Evolutionary conservation across 2,888 invertebrate species (phyloP).

Genomic region (Ganaspis brasiliensis): DNA sequence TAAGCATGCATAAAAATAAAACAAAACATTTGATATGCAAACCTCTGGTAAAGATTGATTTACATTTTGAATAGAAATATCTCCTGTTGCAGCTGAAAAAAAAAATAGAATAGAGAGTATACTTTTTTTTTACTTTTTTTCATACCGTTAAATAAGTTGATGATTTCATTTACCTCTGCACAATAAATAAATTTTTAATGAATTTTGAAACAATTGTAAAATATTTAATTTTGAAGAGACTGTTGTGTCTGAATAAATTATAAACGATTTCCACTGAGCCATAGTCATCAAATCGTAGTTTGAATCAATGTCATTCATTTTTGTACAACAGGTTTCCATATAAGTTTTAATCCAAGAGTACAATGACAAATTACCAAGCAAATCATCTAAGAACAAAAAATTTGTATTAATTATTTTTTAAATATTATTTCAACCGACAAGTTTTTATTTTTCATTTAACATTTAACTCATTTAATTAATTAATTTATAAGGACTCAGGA

Average conservation of each 20-base stretch:
- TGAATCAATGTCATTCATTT: conserved; percentile 45
- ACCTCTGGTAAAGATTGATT: conserved; percentile 10
- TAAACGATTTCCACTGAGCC: conserved; percentile 64
- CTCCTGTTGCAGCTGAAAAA: conserved; percentile 11
- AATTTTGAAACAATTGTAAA: conserved; percentile 64
- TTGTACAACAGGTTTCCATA: conserved; percentile 49
- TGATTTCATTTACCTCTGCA: conserved; percentile 55
- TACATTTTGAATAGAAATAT: conserved; percentile 3
- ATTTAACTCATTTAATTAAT: no score
- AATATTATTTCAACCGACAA: not conserved
- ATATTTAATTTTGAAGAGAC: conserved; percentile 64
- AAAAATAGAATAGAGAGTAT: not conserved
- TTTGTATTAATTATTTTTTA: conserved; percentile 6
- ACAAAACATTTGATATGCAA: not conserved
- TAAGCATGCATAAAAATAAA: not conserved
- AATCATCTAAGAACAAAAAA: not conserved
- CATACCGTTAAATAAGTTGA: not conserved
- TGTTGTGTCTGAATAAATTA: conserved; percentile 69
- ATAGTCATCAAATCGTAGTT: conserved; percentile 36
- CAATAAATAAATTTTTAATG: conserved; percentile 50
- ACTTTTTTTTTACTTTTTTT: no score
- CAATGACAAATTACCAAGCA: conserved; percentile 36
- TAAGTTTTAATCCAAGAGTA: conserved; percentile 51
- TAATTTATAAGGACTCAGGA: no score
- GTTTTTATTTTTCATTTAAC: conserved; percentile 3